These are phyloP conservation scores for Brachionus asplanchnoidis DNA, from an alignment of 1,140 invertebrate genomes.

Conservation along the genomic window DNA sequence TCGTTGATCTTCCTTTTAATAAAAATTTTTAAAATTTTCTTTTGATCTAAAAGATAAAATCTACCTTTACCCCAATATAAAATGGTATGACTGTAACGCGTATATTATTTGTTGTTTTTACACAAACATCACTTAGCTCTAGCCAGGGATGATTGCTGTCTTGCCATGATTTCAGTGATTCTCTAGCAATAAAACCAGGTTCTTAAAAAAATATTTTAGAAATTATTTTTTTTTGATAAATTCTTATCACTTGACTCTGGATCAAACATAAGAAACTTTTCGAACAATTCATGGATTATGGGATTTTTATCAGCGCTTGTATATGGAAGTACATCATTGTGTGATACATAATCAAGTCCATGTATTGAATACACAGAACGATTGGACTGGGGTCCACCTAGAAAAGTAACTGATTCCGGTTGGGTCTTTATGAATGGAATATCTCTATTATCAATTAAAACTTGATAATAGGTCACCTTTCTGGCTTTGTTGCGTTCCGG, in stretches of 20 bases:
- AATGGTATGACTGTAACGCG: slow-evolving; percentile 94
- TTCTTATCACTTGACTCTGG: slow-evolving; percentile 66
- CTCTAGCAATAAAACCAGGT: slow-evolving; percentile 69
- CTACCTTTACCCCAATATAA: slow-evolving; percentile 80
- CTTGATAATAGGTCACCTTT: slow-evolving; percentile 73
- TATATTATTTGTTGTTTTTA: slow-evolving; percentile 90
- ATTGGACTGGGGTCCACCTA: slow-evolving; percentile 88
- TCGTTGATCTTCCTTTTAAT: slow-evolving; percentile 49
- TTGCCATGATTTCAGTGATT: slow-evolving; percentile 87
- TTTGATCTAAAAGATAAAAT: neutral
- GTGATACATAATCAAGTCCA: slow-evolving; percentile 86
- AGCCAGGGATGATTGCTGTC: slow-evolving; percentile 95
- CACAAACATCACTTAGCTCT: slow-evolving; percentile 91
- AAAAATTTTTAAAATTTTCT: slow-evolving; percentile 35
- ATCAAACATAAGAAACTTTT: slow-evolving; percentile 81
- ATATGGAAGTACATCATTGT: slow-evolving; percentile 71
- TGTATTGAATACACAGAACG: slow-evolving; percentile 82
- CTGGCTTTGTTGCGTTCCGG: neutral
- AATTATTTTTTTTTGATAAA: no score
- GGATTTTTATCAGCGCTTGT: slow-evolving; percentile 71
- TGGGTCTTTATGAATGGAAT: slow-evolving; percentile 79
- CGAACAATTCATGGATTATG: slow-evolving; percentile 86
- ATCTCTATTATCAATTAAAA: slow-evolving; percentile 88
- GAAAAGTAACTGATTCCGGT: slow-evolving; percentile 85
- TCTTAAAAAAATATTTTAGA: neutral